Percentiles rank a stretch among this genome's conserved stretches.
phyloP scores from a whole-genome alignment of 2,113 vertebrate genomes.

The Oryzias curvinotus region DNA sequence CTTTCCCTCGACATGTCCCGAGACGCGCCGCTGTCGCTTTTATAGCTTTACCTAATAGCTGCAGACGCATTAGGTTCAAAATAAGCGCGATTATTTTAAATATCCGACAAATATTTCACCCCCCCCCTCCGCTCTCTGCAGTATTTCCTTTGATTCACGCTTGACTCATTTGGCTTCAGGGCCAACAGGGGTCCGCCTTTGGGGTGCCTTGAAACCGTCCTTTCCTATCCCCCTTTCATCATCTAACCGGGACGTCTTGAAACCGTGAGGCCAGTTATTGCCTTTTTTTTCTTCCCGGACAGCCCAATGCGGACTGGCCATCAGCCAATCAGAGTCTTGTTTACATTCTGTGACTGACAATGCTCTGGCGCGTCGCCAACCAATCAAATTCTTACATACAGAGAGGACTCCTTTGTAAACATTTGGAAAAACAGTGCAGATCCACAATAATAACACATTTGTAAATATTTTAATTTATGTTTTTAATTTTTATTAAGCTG shows the following conservation, averaged over 20 bases:
- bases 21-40: conserved; percentile 49
- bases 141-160: conserved; percentile 86
- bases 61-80: conserved; percentile 60
- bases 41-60: conserved; percentile 43
- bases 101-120: conserved; percentile 75
- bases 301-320: conserved; percentile 92
- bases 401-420: conserved; percentile 59
- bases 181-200: conserved; percentile 84
- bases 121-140: conserved; percentile 63
- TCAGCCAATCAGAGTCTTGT: conserved; percentile 96
- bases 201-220: conserved; percentile 88
- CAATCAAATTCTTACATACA: conserved; percentile 76
- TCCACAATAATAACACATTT: no score
- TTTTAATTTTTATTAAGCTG: background rate
- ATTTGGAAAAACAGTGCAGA: conserved; percentile 46
- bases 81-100: conserved; percentile 76
- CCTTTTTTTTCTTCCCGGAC: conserved; percentile 71
- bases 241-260: conserved; percentile 87
- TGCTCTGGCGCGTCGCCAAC: conserved; percentile 82
- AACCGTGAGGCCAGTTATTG: conserved; percentile 93
- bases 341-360: conserved; percentile 96
- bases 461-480: no score
- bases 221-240: conserved; percentile 89
- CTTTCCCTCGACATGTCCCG: conserved; percentile 14
- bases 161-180: conserved; percentile 85